Base-by-base conservation (phyloP, 1,140 invertebrate species). In the Drosophila truncata region DNA sequence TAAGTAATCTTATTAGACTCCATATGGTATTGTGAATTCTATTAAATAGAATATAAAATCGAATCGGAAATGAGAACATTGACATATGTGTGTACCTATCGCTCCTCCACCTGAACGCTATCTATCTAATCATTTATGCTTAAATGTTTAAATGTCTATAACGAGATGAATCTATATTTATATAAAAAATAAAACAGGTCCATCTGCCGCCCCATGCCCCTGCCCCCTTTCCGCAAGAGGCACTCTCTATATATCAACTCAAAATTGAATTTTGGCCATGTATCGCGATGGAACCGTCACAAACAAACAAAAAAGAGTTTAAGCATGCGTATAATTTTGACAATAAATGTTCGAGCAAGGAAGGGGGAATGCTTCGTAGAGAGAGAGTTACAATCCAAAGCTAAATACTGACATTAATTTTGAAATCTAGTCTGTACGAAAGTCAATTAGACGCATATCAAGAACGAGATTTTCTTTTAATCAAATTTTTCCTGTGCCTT, bases 61-160 rank as follows among this genome's bases (percentile, higher is more conserved):
- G 75, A 86, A 87, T 84, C 67, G 62, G 77, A 69, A 71, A 44
- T 18, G 42, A 74, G 65, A 88, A 70, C 79, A 87, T 90, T 78
- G 79, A 87, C 74, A 86, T 86, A 86, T 90, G 71, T 86, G 80
- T 91, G 87, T 91, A 91, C 87, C 87, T 91, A 91, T 86, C 74
- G 79, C 82, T 91, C 86, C 86, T 83, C 87, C 82, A 86, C 87
- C 87, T 91, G 85, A 90, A 86, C 70, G 76, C 83, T 88, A 62
- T 75, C 50, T 82, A 66, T 85, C 59, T 27, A 63, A 54, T 75
- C 49, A 55, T 75, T 75, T 85, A 69, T 80, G 82, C 76, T 85
- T 85, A 67, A 84, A 64, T 84, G 78, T 84, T 80, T 77, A 71
- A 71, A 76, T 54, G 61, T 47, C 55, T 54, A 73, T 62, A 61